Conservation (phyloP, 1,140 invertebrate genomes). For the Periplaneta americana region DNA sequence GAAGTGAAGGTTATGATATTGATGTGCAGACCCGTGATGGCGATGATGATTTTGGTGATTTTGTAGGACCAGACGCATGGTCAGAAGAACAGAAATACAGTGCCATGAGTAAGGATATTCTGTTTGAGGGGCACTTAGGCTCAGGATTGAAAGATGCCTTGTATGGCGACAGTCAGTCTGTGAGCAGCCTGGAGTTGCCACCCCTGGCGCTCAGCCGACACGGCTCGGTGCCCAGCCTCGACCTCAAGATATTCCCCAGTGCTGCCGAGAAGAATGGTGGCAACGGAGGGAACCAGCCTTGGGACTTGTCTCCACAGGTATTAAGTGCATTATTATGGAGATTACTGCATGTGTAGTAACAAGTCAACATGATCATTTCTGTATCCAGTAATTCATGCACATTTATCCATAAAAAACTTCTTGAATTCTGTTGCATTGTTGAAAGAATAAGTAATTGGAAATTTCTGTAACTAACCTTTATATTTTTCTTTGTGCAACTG, state of each 20-base stretch:
- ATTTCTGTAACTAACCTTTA: too few species aligned
- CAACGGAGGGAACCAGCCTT: conserved; percentile 35
- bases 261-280: conserved; percentile 37
- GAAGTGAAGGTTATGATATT: neutral
- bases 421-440: too few species aligned
- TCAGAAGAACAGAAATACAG: neutral
- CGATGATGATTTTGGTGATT: conserved; percentile 34
- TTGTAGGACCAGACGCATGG: conserved; percentile 24
- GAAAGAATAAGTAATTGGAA: too few species aligned
- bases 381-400: too few species aligned
- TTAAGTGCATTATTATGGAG: too few species aligned
- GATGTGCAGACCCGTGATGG: neutral
- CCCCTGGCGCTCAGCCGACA: conserved; percentile 37
- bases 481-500: too few species aligned
- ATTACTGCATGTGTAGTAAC: too few species aligned
- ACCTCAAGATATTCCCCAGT: conserved; percentile 39
- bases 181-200: conserved; percentile 39
- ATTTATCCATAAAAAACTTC: too few species aligned
- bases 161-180: conserved; percentile 36
- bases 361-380: too few species aligned
- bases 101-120: conserved; percentile 6
- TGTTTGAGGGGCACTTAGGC: conserved; percentile 7
- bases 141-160: conserved; percentile 21
- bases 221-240: conserved; percentile 44
- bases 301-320: conserved; percentile 41